Evolutionary conservation across 2,113 vertebrate species (phyloP).

Genomic region (Menura novaehollandiae): DNA sequence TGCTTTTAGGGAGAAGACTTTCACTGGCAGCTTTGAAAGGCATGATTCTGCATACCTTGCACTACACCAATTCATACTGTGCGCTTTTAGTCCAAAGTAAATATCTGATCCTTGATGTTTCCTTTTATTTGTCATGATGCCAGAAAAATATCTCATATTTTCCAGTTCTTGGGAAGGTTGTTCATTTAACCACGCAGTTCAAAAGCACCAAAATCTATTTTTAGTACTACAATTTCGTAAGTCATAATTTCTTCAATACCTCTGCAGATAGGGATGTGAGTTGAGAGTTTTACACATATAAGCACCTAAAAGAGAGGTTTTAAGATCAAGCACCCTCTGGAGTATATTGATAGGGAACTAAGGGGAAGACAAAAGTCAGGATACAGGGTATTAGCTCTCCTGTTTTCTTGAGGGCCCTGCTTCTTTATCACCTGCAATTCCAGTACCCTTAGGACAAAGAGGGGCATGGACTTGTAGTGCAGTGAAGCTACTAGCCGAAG

Average conservation of each 20-base stretch:
- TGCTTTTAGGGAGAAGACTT: neutral
- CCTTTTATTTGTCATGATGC: neutral
- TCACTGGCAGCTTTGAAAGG: neutral
- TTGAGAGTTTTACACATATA: neutral
- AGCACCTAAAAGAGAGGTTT: neutral
- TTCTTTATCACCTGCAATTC: neutral
- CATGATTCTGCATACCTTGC: neutral
- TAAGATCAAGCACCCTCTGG: neutral
- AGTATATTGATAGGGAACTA: neutral
- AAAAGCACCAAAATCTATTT: neutral
- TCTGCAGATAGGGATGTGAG: neutral
- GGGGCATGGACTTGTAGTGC: rapidly evolving
- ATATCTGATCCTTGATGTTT: neutral
- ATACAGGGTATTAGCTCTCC: neutral
- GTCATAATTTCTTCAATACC: neutral
- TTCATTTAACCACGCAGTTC: neutral
- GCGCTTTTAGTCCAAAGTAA: neutral
- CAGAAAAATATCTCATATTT: neutral
- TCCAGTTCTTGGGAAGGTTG: neutral
- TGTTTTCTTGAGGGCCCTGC: neutral
- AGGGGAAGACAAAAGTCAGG: neutral
- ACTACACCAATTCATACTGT: neutral
- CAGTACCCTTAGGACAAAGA: neutral
- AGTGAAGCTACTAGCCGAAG: neutral
- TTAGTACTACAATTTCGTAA: neutral